Percentiles rank a stretch among this genome's conserved stretches.
Conservation (phyloP, 92 coral and sea anemone genomes). For the Virgularia gustaviana region DNA sequence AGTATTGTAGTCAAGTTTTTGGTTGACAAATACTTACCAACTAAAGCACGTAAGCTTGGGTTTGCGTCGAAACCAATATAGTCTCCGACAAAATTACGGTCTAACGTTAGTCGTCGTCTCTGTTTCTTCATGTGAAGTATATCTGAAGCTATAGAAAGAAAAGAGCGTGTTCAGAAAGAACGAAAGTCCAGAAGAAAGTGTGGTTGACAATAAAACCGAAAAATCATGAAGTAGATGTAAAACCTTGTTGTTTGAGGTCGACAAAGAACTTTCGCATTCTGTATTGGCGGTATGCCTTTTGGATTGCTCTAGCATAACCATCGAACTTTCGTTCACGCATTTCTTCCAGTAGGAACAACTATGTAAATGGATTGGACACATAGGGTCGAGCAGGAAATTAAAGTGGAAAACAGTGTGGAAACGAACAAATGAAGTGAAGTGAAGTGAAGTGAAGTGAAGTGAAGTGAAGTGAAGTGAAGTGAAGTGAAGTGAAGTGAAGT, state of each 20-base stretch:
- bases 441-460: not conserved
- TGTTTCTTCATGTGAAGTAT: slow-evolving; percentile 96
- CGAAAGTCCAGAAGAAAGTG: not conserved
- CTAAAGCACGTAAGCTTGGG: slow-evolving; percentile 84
- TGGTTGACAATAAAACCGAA: no score
- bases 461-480: not conserved
- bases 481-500: not conserved
- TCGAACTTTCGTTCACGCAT: slow-evolving; percentile 92
- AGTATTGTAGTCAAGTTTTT: not conserved
- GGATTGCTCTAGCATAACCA: slow-evolving; percentile 82
- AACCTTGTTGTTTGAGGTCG: slow-evolving; percentile 97
- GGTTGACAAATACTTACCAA: slow-evolving; percentile 63
- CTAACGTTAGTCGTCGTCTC: slow-evolving; percentile 79
- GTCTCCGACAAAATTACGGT: slow-evolving; percentile 95
- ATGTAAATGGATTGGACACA: not conserved
- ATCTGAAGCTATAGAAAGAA: slow-evolving; percentile 70
- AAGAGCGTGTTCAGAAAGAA: not conserved
- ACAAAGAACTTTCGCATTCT: slow-evolving; percentile 89
- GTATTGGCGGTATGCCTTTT: slow-evolving; percentile 93
- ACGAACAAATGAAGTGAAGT: not conserved
- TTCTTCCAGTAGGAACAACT: slow-evolving; percentile 96
- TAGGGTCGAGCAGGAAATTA: not conserved
- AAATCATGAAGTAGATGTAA: no score
- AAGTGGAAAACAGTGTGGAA: not conserved
- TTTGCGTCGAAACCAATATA: slow-evolving; percentile 90